These are phyloP conservation scores for Fregata magnificens DNA, from an alignment of 2,113 vertebrate species.

Conservation along the genomic window DNA sequence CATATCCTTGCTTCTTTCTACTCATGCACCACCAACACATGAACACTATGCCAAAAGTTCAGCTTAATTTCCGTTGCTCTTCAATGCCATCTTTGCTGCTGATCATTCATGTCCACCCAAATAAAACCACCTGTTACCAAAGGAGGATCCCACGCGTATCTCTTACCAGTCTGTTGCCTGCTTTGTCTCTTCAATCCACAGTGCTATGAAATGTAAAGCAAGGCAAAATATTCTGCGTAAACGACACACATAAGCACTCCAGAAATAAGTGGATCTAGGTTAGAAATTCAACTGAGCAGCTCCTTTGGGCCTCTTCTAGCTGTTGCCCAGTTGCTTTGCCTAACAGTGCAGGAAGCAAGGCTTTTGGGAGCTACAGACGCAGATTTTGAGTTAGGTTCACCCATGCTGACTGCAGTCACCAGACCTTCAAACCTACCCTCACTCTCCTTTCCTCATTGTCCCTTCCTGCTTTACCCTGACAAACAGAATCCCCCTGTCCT, in stretches of 20 bases:
- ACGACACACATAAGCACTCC: neutral
- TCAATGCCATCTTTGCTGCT: neutral
- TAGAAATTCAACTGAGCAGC: neutral
- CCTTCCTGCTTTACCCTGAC: neutral
- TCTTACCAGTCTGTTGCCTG: neutral
- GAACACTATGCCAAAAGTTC: neutral
- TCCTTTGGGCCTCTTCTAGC: neutral
- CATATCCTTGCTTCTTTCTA: neutral
- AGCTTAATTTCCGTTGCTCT: neutral
- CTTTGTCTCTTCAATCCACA: neutral
- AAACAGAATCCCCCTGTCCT: neutral
- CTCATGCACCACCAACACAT: neutral
- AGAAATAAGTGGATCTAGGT: neutral
- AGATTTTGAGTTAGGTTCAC: neutral
- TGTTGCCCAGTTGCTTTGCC: neutral
- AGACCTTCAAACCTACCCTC: neutral
- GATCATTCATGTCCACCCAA: neutral
- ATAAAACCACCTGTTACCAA: neutral
- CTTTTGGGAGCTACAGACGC: neutral
- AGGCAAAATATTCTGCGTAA: neutral
- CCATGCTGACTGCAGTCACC: neutral
- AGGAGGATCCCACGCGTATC: neutral
- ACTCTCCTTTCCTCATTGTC: neutral
- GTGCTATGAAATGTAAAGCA: neutral
- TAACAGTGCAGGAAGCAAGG: neutral